Evolutionary conservation across 1,140 invertebrate genomes (phyloP).

Genomic region (Papilio dardanus): DNA sequence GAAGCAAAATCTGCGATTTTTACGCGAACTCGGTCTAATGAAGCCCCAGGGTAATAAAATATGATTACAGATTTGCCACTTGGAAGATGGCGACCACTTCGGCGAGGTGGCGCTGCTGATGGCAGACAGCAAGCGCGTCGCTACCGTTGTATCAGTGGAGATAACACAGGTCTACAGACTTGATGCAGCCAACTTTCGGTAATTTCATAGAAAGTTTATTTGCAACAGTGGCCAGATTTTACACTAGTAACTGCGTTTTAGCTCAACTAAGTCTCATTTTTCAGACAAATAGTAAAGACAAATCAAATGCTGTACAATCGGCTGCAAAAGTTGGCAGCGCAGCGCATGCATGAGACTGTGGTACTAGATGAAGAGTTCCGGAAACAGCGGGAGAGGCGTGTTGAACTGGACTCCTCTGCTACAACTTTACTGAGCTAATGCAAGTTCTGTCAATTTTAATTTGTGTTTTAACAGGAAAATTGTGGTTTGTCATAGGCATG

Average conservation of each 20-base stretch:
- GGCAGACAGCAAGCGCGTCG: conserved; percentile 78
- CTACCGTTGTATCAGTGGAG: conserved; percentile 83
- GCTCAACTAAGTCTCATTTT: not conserved
- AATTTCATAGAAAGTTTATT: conserved; percentile 3
- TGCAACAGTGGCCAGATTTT: not conserved
- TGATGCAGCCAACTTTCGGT: conserved; percentile 75
- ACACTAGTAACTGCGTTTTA: not conserved
- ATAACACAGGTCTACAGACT: conserved; percentile 82
- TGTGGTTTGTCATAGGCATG: too few species aligned
- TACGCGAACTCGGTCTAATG: too few species aligned
- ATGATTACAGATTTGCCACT: conserved; percentile 83
- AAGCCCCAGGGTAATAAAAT: too few species aligned
- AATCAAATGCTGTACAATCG: conserved; percentile 37
- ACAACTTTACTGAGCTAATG: conserved; percentile 5
- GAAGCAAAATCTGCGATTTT: too few species aligned
- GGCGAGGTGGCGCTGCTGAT: conserved; percentile 83
- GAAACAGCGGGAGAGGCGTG: conserved; percentile 29
- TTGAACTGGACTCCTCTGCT: not conserved
- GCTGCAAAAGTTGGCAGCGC: conserved; percentile 36
- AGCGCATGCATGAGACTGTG: conserved; percentile 42
- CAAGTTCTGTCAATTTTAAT: too few species aligned
- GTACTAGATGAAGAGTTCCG: conserved; percentile 41
- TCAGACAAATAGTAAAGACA: conserved; percentile 37
- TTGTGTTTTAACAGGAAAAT: too few species aligned
- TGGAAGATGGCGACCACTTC: conserved; percentile 82